Evolutionary conservation across 2,113 vertebrate genomes (phyloP).

Genomic region (Pangasianodon gigas): DNA sequence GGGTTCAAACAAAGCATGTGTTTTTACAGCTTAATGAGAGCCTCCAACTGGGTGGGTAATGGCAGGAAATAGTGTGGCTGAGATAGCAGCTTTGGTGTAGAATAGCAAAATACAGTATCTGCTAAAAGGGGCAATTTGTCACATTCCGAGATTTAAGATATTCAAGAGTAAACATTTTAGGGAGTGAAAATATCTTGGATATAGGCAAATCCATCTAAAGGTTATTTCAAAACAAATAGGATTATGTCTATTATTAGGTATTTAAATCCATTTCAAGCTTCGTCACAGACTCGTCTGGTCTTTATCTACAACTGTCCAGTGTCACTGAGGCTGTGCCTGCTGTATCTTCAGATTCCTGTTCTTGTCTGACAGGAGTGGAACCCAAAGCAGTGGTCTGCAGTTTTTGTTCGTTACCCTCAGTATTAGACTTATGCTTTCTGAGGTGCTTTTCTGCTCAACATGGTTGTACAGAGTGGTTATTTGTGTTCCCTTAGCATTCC

Average conservation of each 20-base stretch:
- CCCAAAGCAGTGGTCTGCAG: background rate
- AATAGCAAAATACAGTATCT: background rate
- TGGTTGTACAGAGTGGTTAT: background rate
- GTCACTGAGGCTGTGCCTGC: background rate
- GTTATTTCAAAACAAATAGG: background rate
- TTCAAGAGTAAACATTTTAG: background rate
- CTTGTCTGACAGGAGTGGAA: background rate
- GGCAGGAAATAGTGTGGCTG: background rate
- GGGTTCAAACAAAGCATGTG: background rate
- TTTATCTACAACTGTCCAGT: background rate
- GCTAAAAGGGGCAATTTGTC: background rate
- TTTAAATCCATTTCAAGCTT: background rate
- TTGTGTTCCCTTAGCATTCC: background rate
- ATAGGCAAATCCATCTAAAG: background rate
- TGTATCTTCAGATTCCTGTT: background rate
- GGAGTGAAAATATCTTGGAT: background rate
- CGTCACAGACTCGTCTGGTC: background rate
- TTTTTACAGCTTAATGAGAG: constrained; percentile 19
- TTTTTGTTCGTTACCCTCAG: background rate
- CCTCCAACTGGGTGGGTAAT: background rate
- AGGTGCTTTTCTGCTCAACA: background rate
- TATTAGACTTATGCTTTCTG: background rate
- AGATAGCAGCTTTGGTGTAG: background rate
- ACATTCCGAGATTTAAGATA: constrained; percentile 2
- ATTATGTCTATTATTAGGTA: background rate